Base-by-base conservation (phyloP, 2,888 invertebrate genomes). In the Ellobium chinense region DNA sequence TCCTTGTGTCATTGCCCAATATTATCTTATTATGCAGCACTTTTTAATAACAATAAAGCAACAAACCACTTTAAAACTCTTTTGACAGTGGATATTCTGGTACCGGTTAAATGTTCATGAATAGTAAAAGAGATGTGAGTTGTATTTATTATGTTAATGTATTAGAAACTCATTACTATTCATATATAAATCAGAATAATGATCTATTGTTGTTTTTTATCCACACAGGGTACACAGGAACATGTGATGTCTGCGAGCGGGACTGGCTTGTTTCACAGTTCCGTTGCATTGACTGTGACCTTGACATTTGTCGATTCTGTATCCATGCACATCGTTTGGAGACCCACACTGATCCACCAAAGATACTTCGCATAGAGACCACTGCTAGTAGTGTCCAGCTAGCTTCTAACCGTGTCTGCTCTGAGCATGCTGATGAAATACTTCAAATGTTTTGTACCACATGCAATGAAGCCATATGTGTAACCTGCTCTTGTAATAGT, bases 301-400 rank as follows among this genome's bases (percentile, higher is more conserved):
- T 88, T 62, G 89, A 89, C 58, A 88, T 90, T 60, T 90, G 90
- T 70, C 84, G 86, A 75, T 90, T 89, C 77, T 90, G 90, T 78
- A 87, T 90, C 18, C 89, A 89, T 65, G 88, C 89, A 39, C 90
- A 90, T 82, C 85, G 87, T 39, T 82, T 90, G 24, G 87, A 89
- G 72, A 83, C 79, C 78, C 84, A 79, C 70, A 84, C 5, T 80
- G 87, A 31, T 24, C n/a, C 62, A 70, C 81, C 81, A 54, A 88
- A 86, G 54, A 88, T 90, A 60, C 86, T 89, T 72, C 82, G 88
- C 24, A 89, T 90, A 62, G 89, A 90, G 77, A 86, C 87, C 29
- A 54, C n/a, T 18, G 27, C 77, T 1, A 60, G 37, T 58, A 83
- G 83, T 3, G 70, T 80, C 21, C 70, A 83, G 29, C 58, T 86